Evolutionary conservation across 2,797 vertebrate genomes (phyloP).

Genomic region (Geotrypetes seraphini): DNA sequence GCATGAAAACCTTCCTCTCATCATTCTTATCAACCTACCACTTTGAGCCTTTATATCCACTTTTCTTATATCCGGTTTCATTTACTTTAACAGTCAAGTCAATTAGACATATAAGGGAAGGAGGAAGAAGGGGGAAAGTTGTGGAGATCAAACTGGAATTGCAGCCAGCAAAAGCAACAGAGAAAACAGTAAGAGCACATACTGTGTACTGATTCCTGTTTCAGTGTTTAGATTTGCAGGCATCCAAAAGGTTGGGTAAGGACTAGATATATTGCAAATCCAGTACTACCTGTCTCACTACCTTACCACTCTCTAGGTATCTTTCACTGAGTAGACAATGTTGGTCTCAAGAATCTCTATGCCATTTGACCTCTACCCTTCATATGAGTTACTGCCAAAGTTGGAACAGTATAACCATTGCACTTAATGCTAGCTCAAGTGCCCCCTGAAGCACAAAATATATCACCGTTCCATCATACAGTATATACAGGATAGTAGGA

Average conservation of each 20-base stretch:
- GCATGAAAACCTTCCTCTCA: slow-evolving; percentile 23
- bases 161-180: slow-evolving; percentile 42
- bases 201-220: slow-evolving; percentile 38
- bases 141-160: slow-evolving; percentile 39
- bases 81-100: slow-evolving; percentile 47
- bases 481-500: no score
- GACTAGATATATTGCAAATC: no score
- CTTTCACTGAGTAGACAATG: no score
- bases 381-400: no score
- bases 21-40: slow-evolving; percentile 14
- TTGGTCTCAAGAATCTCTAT: no score
- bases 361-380: no score
- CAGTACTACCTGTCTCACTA: no score
- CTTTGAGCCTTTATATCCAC: slow-evolving; percentile 22
- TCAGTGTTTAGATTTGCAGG: slow-evolving; percentile 37
- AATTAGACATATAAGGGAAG: slow-evolving; percentile 48
- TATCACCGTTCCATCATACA: no score
- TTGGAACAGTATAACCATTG: no score
- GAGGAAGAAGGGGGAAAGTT: slow-evolving; percentile 36
- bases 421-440: no score
- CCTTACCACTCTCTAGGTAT: no score
- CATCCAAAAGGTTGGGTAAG: slow-evolving; percentile 35
- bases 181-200: slow-evolving; percentile 41
- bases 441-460: no score
- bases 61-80: slow-evolving; percentile 31